Base-by-base conservation (phyloP, 2,113 vertebrate genomes). In the Chaenogobius annularis region DNA sequence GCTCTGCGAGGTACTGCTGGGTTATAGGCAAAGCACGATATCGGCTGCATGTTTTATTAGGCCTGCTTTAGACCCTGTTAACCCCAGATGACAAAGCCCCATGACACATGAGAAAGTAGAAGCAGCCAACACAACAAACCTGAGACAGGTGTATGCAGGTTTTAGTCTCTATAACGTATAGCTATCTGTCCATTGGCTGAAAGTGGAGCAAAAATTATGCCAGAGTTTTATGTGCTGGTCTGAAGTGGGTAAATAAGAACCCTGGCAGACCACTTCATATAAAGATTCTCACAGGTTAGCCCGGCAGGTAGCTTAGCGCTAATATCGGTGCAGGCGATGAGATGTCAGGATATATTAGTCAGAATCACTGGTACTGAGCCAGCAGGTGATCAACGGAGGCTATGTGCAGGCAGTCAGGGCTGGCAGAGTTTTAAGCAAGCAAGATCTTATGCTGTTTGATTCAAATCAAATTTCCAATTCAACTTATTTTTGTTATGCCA, bases 271-370 rank as follows among this genome's bases (percentile, higher is more conserved):
- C 76, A 83, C 83, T 86, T 90, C 85, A 88, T 87, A 87, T 31
- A 31, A 89, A 86, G 83, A 84, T 84, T 85, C 77, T 85, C 86
- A 82, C 87, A 86, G 85, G 82, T 87, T 79, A 75, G 80, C 81
- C 81, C 85, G 85, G 85, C 88, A 87, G 87, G 87, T 87, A 83
- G 82, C 70, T n/a, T 59, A 69, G 83, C 85, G 90, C 89, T 90
- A 90, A 90, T 91, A 90, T 87, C 87, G 70, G 86, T 75, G 73
- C 77, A 68, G 71, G 79, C 58, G 7, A 84, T 81, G 85, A 82
- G 74, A 85, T 91, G 90, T 91, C 90, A 89, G 78, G 81, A 85
- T 89, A 90, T 92, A 92, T 92, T 92, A 92, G 83, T 87, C 83
- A 77, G 80, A 79, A 88, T 87, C 83, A 88, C 82, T 84, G 84